Conservation (phyloP, 2,888 invertebrate species). For the Hypena proboscidalis region DNA sequence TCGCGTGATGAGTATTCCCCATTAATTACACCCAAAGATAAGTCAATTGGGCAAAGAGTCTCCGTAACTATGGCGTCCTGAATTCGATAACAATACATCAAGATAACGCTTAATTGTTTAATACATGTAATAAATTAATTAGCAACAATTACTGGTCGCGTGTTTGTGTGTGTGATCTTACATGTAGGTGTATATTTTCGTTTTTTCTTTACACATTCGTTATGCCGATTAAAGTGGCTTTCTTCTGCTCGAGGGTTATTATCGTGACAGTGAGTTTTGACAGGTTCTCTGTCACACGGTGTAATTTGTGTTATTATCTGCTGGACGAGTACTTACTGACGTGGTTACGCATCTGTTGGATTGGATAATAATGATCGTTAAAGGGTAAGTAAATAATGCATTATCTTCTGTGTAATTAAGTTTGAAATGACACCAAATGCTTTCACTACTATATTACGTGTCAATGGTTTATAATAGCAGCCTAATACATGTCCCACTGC, state of each 20-base stretch:
- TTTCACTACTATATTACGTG: too few species aligned
- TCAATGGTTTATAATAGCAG: too few species aligned
- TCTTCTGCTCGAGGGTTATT: constrained; percentile 47
- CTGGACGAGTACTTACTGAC: constrained; percentile 12
- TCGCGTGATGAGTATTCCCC: constrained; percentile 75
- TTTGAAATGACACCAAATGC: neutral
- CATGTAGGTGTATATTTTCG: constrained; percentile 62
- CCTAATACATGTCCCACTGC: too few species aligned
- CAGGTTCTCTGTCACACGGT: constrained; percentile 31
- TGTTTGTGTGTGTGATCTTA: constrained; percentile 62
- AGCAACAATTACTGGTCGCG: constrained; percentile 80
- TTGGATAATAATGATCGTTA: neutral
- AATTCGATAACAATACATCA: constrained; percentile 80
- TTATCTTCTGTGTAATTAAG: neutral
- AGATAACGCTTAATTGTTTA: constrained; percentile 83
- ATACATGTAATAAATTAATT: constrained; percentile 85
- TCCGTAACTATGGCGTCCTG: constrained; percentile 60
- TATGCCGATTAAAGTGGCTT: constrained; percentile 62
- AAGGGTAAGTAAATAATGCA: neutral
- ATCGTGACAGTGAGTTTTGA: constrained; percentile 30
- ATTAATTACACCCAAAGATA: constrained; percentile 81
- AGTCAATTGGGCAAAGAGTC: constrained; percentile 77
- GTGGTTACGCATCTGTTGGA: constrained; percentile 10
- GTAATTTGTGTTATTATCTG: constrained; percentile 34
- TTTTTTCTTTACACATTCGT: constrained; percentile 62